phyloP scores from a whole-genome alignment of 2,888 invertebrate species.

The Drosophila mercatorum region DNA sequence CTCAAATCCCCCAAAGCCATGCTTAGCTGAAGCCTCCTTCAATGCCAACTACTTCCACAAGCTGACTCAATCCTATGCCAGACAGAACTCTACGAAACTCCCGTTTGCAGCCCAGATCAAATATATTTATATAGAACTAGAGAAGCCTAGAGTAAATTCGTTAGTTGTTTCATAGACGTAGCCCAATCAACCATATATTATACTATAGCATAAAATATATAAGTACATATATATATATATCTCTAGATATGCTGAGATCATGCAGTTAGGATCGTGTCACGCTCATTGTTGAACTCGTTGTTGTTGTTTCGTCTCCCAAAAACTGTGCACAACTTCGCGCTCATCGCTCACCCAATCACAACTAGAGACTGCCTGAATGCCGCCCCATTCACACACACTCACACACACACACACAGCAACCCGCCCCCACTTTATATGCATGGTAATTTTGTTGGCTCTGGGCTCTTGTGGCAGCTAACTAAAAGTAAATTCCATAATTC shows the following conservation, averaged over 20 bases:
- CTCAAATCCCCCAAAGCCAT: too few relatives aligned
- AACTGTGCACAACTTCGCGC: slow-evolving; percentile 68
- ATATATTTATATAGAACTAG: slow-evolving; percentile 19
- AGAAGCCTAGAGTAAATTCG: slow-evolving; percentile 66
- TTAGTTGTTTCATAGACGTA: slow-evolving; percentile 77
- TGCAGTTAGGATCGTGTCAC: slow-evolving; percentile 49
- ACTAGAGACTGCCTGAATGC: slow-evolving; percentile 51
- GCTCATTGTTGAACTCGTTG: slow-evolving; percentile 60
- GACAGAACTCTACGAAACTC: neutral
- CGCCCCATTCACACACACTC: slow-evolving; percentile 24
- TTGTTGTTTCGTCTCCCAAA: slow-evolving; percentile 52
- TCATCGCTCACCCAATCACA: slow-evolving; percentile 54
- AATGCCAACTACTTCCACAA: too few relatives aligned
- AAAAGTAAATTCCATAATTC: slow-evolving; percentile 60
- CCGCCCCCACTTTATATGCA: slow-evolving; percentile 46
- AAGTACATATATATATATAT: slow-evolving; percentile 4
- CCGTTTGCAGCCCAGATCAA: slow-evolving; percentile 8
- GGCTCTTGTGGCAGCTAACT: slow-evolving; percentile 65
- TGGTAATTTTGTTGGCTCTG: slow-evolving; percentile 60
- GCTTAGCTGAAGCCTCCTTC: too few relatives aligned
- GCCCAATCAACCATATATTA: slow-evolving; percentile 67
- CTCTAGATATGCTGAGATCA: slow-evolving; percentile 18
- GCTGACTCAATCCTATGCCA: neutral
- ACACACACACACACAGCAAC: slow-evolving; percentile 11
- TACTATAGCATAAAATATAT: slow-evolving; percentile 58